A percentile compares a stretch with the other conserved stretches of the same genome.
phyloP scores from a whole-genome alignment of 1,140 invertebrate species.

The Drosophila murphyi region DNA sequence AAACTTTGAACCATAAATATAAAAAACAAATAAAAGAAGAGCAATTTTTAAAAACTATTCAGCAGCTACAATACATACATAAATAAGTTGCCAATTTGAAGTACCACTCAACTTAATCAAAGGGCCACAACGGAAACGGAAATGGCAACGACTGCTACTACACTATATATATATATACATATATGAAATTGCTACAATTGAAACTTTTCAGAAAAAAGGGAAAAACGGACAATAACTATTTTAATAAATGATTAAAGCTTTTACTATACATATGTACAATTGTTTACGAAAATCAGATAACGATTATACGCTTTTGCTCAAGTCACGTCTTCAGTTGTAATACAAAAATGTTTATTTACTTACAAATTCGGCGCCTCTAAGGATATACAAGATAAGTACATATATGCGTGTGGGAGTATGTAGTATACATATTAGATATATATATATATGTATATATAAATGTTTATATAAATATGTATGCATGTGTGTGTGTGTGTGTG shows the following conservation, averaged over 20 bases:
- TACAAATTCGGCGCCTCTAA: conserved; percentile 52
- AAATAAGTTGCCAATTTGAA: conserved; percentile 48
- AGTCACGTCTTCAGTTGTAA: conserved; percentile 50
- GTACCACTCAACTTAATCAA: conserved; percentile 70
- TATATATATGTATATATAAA: conserved; percentile 24
- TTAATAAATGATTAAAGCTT: conserved; percentile 10
- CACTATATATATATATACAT: conserved; percentile 22
- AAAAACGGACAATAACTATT: conserved; percentile 24
- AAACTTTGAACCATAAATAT: conserved; percentile 59
- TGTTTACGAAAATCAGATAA: conserved; percentile 9
- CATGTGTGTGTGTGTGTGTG: conserved; percentile 25
- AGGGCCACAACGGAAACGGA: conserved; percentile 67
- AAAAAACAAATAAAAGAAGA: conserved; percentile 36
- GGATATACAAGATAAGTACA: conserved; percentile 20
- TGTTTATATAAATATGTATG: conserved; percentile 21
- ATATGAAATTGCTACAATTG: conserved; percentile 16
- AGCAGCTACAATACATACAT: conserved; percentile 23
- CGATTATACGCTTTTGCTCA: conserved; percentile 7
- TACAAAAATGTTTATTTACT: conserved; percentile 76
- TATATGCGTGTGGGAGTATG: conserved; percentile 11
- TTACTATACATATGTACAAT: conserved; percentile 43
- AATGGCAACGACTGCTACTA: conserved; percentile 23
- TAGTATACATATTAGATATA: conserved; percentile 17
- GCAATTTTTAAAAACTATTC: conserved; percentile 62
- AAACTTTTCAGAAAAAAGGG: conserved; percentile 8